Conservation (phyloP, 2,797 vertebrate genomes). For the Cheirogaleus major region DNA sequence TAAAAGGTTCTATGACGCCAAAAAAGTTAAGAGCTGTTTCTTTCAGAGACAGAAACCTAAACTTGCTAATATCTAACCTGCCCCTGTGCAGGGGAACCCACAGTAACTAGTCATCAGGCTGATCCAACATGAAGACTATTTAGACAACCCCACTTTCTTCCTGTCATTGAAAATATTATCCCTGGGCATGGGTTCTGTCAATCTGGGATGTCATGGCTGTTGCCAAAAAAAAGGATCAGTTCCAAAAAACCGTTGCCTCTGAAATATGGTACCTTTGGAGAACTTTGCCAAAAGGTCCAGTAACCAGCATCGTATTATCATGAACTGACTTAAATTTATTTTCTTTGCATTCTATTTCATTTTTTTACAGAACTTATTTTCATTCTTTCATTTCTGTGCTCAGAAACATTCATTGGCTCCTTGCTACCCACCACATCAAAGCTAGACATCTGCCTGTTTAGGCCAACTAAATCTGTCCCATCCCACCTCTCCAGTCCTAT, state of each 20-base stretch:
- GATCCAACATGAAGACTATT: not conserved
- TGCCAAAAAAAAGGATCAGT: not conserved
- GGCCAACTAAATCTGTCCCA: not conserved
- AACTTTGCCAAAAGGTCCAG: not conserved
- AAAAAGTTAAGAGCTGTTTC: not conserved
- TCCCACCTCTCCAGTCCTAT: not conserved
- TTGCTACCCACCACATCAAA: not conserved
- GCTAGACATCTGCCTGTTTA: not conserved
- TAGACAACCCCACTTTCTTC: not conserved
- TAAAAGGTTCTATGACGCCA: not conserved
- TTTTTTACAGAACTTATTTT: not conserved
- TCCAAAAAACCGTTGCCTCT: conserved; percentile 13
- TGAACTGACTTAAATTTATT: not conserved
- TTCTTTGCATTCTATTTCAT: not conserved
- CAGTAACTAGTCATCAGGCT: not conserved
- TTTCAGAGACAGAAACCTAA: conserved; percentile 22
- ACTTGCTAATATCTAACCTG: not conserved
- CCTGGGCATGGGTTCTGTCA: not conserved
- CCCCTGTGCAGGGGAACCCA: not conserved
- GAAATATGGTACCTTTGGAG: not conserved
- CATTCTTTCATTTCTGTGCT: conserved; percentile 31
- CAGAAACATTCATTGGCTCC: not conserved
- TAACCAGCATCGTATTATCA: not conserved
- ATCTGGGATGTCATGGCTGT: not conserved
- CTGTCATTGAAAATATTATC: not conserved